phyloP scores from a whole-genome alignment of 2,797 vertebrate genomes.

The Semaprochilodus insignis region DNA sequence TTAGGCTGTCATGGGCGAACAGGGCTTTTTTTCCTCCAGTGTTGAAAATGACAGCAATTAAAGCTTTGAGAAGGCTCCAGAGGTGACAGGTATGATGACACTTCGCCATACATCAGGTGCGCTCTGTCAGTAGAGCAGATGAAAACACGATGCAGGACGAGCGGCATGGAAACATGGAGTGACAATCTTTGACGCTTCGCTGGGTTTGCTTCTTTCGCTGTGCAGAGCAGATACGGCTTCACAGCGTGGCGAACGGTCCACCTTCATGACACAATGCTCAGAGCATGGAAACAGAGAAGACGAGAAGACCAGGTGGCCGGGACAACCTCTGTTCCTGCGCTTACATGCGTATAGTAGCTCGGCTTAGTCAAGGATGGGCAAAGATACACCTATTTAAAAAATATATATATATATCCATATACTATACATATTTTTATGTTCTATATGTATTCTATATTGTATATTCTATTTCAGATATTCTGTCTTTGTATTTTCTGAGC shows the following conservation, averaged over 20 bases:
- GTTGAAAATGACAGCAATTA: slow-evolving; percentile 77
- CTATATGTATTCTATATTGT: too few species aligned
- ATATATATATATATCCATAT: too few species aligned
- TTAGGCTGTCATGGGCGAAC: slow-evolving; percentile 71
- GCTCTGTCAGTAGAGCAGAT: slow-evolving; percentile 58
- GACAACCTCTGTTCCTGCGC: slow-evolving; percentile 17
- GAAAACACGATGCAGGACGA: slow-evolving; percentile 44
- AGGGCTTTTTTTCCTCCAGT: slow-evolving; percentile 47
- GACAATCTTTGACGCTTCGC: slow-evolving; percentile 55
- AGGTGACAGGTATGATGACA: slow-evolving; percentile 59
- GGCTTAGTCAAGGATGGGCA: neutral
- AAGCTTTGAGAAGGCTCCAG: slow-evolving; percentile 63
- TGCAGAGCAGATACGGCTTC: slow-evolving; percentile 43
- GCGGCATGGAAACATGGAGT: slow-evolving; percentile 54
- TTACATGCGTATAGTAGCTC: neutral
- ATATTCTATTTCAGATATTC: too few species aligned
- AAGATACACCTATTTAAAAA: too few species aligned
- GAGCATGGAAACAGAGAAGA: slow-evolving; percentile 27
- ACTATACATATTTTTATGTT: too few species aligned
- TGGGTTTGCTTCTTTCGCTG: slow-evolving; percentile 35
- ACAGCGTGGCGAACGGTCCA: slow-evolving; percentile 29
- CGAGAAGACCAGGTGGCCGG: slow-evolving; percentile 37
- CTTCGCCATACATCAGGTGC: slow-evolving; percentile 55
- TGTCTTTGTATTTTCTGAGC: too few species aligned
- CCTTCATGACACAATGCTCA: slow-evolving; percentile 33